A percentile compares a stretch with the other conserved stretches of the same genome.
Conservation (phyloP, 2,888 invertebrate species). For the Agrilus mali region DNA sequence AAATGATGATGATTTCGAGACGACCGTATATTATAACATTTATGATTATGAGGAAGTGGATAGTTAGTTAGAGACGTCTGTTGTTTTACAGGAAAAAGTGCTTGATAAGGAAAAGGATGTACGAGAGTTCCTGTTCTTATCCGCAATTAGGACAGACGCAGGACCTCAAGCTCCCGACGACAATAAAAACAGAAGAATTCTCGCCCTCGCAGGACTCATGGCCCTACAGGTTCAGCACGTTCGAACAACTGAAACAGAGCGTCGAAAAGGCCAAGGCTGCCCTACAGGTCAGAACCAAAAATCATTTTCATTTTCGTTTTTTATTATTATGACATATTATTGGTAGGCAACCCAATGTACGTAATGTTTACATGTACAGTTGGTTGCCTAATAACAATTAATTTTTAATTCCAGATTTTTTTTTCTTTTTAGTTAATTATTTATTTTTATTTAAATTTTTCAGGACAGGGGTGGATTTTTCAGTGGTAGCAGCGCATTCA, state of each 20-base stretch:
- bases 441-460: conserved; percentile 23
- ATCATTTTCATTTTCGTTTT: no score
- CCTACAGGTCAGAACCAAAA: conserved; percentile 40
- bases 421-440: background rate
- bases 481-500: conserved; percentile 60
- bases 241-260: conserved; percentile 80
- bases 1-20: no score
- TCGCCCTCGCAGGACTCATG: conserved; percentile 56
- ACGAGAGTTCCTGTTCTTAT: conserved; percentile 89
- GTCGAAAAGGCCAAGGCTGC: conserved; percentile 86
- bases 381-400: no score
- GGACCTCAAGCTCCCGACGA: conserved; percentile 23
- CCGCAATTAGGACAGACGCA: conserved; percentile 40
- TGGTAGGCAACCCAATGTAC: no score
- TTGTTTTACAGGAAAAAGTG: conserved; percentile 27
- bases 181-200: conserved; percentile 35
- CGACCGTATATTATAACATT: no score
- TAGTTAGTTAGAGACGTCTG: background rate
- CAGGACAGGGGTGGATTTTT: conserved; percentile 59
- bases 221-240: conserved; percentile 69
- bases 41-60: no score
- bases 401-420: no score
- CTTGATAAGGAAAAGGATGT: conserved; percentile 48
- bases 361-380: no score
- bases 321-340: no score